Evolutionary conservation across 2,113 vertebrate species (phyloP).

Genomic region (Zapornia atra): DNA sequence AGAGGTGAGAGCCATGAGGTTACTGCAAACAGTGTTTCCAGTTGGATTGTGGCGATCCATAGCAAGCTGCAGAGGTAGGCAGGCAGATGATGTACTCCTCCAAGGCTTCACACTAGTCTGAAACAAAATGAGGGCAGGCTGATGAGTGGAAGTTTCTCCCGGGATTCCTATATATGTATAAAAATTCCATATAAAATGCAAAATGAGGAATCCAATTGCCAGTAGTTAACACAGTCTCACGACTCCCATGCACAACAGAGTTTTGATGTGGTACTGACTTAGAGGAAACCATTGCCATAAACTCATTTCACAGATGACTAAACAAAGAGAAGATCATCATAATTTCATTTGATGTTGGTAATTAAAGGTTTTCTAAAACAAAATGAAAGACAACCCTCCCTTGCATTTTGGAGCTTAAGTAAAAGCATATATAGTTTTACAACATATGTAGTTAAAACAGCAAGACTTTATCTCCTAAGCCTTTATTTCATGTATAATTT

Average conservation of each 20-base stretch:
- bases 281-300: constrained; percentile 17
- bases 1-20: background rate
- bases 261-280: constrained; percentile 49
- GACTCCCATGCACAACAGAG: background rate
- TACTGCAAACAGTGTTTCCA: background rate
- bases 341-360: constrained; percentile 48
- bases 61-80: background rate
- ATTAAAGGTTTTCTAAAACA: constrained; percentile 49
- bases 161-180: background rate
- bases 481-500: constrained; percentile 34
- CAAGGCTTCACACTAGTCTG: background rate
- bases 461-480: background rate
- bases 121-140: background rate
- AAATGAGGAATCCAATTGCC: background rate
- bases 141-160: background rate
- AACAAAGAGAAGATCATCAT: constrained; percentile 46
- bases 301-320: constrained; percentile 36
- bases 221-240: background rate
- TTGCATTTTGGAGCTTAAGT: background rate
- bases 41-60: background rate
- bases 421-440: constrained; percentile 14
- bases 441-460: background rate
- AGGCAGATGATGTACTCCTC: background rate
- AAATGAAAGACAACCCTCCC: background rate
- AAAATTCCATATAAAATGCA: background rate